Base-by-base conservation (phyloP, 2,113 vertebrate genomes). In the Arizona elegans region DNA sequence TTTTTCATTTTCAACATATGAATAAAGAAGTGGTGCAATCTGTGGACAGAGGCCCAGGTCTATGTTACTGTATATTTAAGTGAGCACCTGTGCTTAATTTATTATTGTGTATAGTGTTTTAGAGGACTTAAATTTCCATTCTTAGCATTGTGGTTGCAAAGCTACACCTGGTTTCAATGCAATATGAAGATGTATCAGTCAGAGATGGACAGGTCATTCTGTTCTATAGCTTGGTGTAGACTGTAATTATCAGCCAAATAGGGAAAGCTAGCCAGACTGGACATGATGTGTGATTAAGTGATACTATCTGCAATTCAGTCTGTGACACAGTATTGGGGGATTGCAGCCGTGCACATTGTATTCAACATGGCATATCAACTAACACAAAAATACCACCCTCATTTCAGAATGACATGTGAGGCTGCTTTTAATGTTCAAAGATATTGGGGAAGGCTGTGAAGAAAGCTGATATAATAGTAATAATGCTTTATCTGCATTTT, bases 151-250 rank as follows among this genome's bases (percentile, higher is more conserved):
- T 91, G 47, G 85, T 53, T 53, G 56, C 56, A 92, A 59, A 87
- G 85, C 43, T 50, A 65, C 56, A 92, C 86, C 56, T 59, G 85
- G n/a, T 52, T 23, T 50, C 75, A 81, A 54, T 55, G 52, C 53
- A 70, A 91, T 91, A 91, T 55, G 81, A 86, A 21, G 55, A 65
- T 92, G 56, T 47, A 58, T 92, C 59, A 53, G 56, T n/a, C 58
- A 59, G 58, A 43, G 29, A n/a, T 62, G 43, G 55, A n/a, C 29
- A 56, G 50, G 24, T 59, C 81, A 91, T 50, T 87, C 81, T 50
- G 54, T 91, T 62, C 85, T 62, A 65, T 65, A 65, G 56, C 62
- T 59, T 88, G 9, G 19, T 53, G 58, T 53, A 24, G 47, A 23
- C 55, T 87, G 55, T 52, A 62, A 87, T 62, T 87, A 92, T 87